Evolutionary conservation across 53 echinoderm and acorn worm genomes (phyloP), one percentile per base, ranked within the genome.

Genomic region (Antedon mediterranea): DNA sequence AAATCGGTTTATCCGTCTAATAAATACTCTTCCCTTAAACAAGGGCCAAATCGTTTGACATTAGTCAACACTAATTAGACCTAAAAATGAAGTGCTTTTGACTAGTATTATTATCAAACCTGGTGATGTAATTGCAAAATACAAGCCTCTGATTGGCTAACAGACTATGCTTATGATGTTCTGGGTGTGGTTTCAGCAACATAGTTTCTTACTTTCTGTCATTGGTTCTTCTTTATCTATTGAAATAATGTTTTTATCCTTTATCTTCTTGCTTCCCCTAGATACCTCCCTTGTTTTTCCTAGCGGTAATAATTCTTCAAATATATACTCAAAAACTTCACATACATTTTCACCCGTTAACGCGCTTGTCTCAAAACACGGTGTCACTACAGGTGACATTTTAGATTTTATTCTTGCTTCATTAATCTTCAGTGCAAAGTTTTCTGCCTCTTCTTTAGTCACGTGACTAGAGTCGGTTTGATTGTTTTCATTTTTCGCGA

Each of bases 331-430:
- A 81, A 97, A 98, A 14, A 98, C 92, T 32, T 98, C 71, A 31
- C 90, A 84, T 23, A 98, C 92, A 31, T 93, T 92, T 31, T 85
- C 57, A 0, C 98, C 98, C 0, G 88, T 86, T 32, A 86, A 32
- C 15, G 98, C 88, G 71, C 98, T 98, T 14, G 98, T 98, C 86
- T 98, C 98, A 75, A 92, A 98, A 75, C 88, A 98, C 0, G 98
- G 98, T 32, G 31, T 77, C 1, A 2, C 43, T 30, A 71, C 44
- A 0, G 76, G 77, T 34, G 37, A 44, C 26, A 74, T 81, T 30
- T 71, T 85, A 37, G 82, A 30, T 70, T 83, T 75, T 32, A 86
- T 86, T 11, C 92, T 82, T 73, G 83, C 43, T 23, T 75, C 78
- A 43, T 98, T 98, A 33, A 92, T 78, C 23, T 85, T 74, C 33